phyloP scores from a whole-genome alignment of 2,888 invertebrate species.

The Nemurella pictetii region DNA sequence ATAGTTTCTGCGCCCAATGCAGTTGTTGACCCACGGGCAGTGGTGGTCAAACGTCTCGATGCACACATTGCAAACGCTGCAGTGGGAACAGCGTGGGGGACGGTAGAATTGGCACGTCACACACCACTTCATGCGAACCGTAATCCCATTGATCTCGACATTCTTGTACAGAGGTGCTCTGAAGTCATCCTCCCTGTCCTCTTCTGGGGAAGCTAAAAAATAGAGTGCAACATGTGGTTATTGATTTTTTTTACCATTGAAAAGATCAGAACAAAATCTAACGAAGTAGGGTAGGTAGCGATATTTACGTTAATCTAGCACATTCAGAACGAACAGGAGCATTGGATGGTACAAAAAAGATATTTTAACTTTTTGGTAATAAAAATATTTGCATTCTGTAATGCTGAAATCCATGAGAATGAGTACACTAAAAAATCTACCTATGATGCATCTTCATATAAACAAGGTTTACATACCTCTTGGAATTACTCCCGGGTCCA shows the following conservation, averaged over 20 bases:
- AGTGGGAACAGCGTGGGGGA: constrained; percentile 98
- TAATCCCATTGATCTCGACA: constrained; percentile 97
- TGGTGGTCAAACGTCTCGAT: constrained; percentile 99
- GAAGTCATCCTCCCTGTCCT: constrained; percentile 96
- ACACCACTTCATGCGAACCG: constrained; percentile 99
- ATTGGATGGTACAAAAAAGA: no score
- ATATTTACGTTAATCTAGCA: no score
- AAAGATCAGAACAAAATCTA: no score
- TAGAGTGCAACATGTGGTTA: constrained; percentile 23
- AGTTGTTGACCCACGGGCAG: constrained; percentile 98
- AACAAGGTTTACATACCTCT: constrained; percentile 68
- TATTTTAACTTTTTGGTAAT: no score
- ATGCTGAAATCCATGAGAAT: no score
- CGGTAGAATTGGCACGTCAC: constrained; percentile 99
- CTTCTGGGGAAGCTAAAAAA: constrained; percentile 85
- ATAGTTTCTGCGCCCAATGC: constrained; percentile 96
- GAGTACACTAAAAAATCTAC: no score
- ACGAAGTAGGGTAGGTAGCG: no score
- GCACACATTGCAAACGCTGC: constrained; percentile 98
- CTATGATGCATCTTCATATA: not conserved
- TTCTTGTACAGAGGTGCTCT: constrained; percentile 94
- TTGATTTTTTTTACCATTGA: not conserved
- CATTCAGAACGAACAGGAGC: no score
- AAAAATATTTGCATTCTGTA: no score
- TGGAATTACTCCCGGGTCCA: constrained; percentile 98